Evolutionary conservation across 2,113 vertebrate species (phyloP).

Genomic region (Bungarus multicinctus): DNA sequence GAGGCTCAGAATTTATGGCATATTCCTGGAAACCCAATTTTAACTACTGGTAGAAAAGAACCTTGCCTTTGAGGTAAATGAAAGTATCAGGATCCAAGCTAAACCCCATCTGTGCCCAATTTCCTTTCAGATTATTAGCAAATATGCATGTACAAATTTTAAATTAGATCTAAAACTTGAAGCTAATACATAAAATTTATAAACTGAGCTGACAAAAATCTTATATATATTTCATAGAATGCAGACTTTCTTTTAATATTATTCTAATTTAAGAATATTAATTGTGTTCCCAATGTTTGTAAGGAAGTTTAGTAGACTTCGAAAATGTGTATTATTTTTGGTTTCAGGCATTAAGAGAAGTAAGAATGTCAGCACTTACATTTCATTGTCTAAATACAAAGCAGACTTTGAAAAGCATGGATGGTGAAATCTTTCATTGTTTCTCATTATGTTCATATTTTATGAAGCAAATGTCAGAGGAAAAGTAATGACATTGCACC

Average conservation of each 20-base stretch:
- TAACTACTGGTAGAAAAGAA: background rate
- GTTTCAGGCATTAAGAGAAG: background rate
- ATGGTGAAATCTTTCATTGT: slow-evolving; percentile 1
- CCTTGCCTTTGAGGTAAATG: background rate
- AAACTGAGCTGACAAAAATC: background rate
- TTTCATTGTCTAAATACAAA: background rate
- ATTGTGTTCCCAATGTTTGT: background rate
- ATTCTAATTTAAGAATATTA: background rate
- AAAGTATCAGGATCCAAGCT: background rate
- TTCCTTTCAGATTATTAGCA: background rate
- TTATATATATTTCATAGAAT: background rate
- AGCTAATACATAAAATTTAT: background rate
- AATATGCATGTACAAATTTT: background rate
- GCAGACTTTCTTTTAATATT: background rate
- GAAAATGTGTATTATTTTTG: background rate
- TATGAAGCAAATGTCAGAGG: background rate
- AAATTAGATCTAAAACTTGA: background rate
- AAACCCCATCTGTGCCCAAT: background rate
- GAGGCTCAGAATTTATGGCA: background rate
- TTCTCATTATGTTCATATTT: slow-evolving; percentile 10
- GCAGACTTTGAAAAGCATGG: slow-evolving; percentile 22
- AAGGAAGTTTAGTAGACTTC: background rate
- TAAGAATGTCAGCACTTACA: background rate
- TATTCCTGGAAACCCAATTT: background rate
- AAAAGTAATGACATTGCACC: background rate